These are phyloP conservation scores for Cygnus atratus DNA, from an alignment of 2,113 vertebrate genomes.

Conservation along the genomic window DNA sequence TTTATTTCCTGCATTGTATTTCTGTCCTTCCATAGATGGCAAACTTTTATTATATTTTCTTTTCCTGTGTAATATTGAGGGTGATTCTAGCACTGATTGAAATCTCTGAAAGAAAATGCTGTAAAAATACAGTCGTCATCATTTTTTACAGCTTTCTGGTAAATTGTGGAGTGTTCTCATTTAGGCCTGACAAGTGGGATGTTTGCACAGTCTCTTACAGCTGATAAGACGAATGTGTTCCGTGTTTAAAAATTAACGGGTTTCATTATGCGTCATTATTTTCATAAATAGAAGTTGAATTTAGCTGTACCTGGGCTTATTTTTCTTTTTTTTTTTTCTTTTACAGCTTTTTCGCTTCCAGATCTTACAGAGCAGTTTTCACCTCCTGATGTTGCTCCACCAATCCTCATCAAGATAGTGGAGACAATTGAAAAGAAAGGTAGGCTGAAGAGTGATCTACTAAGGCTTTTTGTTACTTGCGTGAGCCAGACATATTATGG, in stretches of 20 bases:
- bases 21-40: not conserved
- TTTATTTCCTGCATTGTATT: not conserved
- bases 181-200: not conserved
- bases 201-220: not conserved
- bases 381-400: constrained; percentile 86
- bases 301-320: not conserved
- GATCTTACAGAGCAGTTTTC: constrained; percentile 93
- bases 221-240: not conserved
- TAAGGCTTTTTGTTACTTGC: not conserved
- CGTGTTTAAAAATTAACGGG: not conserved
- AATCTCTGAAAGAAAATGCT: not conserved
- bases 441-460: constrained; percentile 42
- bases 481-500: not conserved
- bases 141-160: not conserved
- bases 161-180: not conserved
- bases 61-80: not conserved
- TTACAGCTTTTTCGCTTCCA: constrained; percentile 80
- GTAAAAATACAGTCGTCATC: not conserved
- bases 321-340: not conserved
- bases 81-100: not conserved
- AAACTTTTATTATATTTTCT: not conserved
- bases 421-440: constrained; percentile 95
- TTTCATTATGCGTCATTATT: not conserved
- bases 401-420: constrained; percentile 84
- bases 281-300: not conserved